Evolutionary conservation across 2,888 invertebrate genomes (phyloP), one percentile per base, ranked within the genome.

Genomic region (Saturnia japonica): DNA sequence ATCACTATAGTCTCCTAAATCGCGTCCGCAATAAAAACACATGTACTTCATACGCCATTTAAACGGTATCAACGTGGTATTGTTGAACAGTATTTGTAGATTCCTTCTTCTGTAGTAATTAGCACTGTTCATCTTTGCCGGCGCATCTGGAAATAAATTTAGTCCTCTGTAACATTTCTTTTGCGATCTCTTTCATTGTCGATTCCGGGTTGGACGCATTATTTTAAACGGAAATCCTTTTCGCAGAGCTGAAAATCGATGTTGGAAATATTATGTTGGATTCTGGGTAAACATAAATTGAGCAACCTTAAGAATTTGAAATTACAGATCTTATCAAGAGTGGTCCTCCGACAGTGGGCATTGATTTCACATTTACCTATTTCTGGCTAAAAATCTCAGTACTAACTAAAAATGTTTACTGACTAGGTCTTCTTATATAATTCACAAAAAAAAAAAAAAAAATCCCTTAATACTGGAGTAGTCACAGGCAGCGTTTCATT

Each of bases 91-190:
- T 72, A 86, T 86, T 77, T 84, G 83, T 71, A 92, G 89, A 77
- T 91, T 91, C 76, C 71, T 74, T 71, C 78, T 77, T 71, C 82
- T 81, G 73, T 78, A 72, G 75, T 76, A 78, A 77, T 77, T 81
- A 73, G 75, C 78, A 77, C 77, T 80, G 73, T 76, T 71, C 79
- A 76, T 81, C 79, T 83, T 81, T 80, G 79, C 79, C 78, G 83
- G 82, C 76, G 78, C 78, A 91, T 87, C 93, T 93, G 93, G 87
- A 93, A 93, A 90, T 82, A 90, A 89, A 91, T 84, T 81, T 78
- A 80, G 78, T 80, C 69, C 70, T 75, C 75, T 80, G 78, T 80
- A 77, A 95, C 82, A 75, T 94, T 90, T 57, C 93, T 94, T 40
- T 40, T 64, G 40, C 40, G 40, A 40, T 64, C 40, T 64, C n/a